These are phyloP conservation scores for Protonemura montana DNA, from an alignment of 2,888 invertebrate genomes.

Conservation along the genomic window DNA sequence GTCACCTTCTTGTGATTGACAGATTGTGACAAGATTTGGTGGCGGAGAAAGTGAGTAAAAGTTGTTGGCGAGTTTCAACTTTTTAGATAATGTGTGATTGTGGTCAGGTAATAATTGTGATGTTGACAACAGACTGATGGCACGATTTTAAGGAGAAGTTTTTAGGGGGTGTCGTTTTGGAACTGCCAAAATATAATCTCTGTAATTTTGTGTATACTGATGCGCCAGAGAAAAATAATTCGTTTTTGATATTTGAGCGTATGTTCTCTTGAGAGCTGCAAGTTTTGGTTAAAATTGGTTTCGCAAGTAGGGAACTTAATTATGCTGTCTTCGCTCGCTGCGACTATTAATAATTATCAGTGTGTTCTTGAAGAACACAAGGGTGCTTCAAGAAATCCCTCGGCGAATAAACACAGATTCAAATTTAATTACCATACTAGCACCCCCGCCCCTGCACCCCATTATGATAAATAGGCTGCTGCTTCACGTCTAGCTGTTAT, in stretches of 20 bases:
- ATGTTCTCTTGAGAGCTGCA: too few species aligned
- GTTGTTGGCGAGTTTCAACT: neutral
- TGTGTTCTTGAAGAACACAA: neutral
- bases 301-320: too few species aligned
- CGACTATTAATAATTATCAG: neutral
- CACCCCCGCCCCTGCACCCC: neutral
- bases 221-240: too few species aligned
- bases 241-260: too few species aligned
- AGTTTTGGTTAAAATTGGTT: too few species aligned
- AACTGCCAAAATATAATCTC: too few species aligned
- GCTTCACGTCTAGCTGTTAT: neutral
- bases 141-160: neutral
- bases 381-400: neutral
- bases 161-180: too few species aligned
- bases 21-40: neutral
- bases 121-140: neutral
- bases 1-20: neutral
- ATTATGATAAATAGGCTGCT: neutral
- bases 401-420: neutral
- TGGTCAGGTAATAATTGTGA: neutral
- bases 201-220: too few species aligned
- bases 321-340: neutral
- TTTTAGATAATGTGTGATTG: neutral
- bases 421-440: conserved; percentile 2
- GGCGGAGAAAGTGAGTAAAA: neutral